Percentiles rank a stretch among this genome's conserved stretches.
phyloP scores from a whole-genome alignment of 2,113 vertebrate genomes.

The Perognathus longimembris region DNA sequence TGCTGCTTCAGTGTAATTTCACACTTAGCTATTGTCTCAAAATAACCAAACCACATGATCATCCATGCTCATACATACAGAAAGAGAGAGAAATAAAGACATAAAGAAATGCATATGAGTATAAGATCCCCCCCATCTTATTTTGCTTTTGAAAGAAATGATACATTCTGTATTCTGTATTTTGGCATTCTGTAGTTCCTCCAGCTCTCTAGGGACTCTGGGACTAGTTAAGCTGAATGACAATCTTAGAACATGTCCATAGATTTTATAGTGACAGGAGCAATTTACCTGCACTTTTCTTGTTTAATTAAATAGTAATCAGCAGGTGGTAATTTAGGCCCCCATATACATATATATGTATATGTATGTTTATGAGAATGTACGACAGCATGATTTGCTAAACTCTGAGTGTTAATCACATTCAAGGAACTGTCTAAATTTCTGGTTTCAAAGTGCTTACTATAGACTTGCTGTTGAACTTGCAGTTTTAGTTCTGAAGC shows the following conservation, averaged over 20 bases:
- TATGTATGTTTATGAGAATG: not conserved
- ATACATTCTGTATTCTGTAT: not conserved
- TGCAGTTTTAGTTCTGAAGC: not conserved
- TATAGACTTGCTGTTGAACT: not conserved
- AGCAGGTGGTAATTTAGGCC: constrained; percentile 55
- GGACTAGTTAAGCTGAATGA: constrained; percentile 42
- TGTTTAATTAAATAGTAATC: constrained; percentile 74
- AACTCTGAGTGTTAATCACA: constrained; percentile 60
- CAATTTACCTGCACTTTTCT: constrained; percentile 62
- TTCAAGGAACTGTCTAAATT: constrained; percentile 15
- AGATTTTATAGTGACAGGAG: constrained; percentile 19
- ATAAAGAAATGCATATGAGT: not conserved
- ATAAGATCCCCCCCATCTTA: not conserved
- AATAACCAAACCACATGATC: constrained; percentile 21
- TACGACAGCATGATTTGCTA: constrained; percentile 46
- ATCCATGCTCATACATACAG: no score
- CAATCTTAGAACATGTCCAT: constrained; percentile 32
- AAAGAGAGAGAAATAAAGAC: not conserved
- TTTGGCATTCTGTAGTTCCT: not conserved
- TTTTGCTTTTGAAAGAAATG: constrained; percentile 52
- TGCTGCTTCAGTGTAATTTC: constrained; percentile 14
- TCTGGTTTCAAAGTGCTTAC: not conserved
- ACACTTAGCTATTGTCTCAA: constrained; percentile 47
- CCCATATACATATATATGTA: no score
- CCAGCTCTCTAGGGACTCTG: not conserved